Evolutionary conservation across 2,888 invertebrate species (phyloP), one percentile per base, ranked within the genome.

Genomic region (Andrena hattorfiana): DNA sequence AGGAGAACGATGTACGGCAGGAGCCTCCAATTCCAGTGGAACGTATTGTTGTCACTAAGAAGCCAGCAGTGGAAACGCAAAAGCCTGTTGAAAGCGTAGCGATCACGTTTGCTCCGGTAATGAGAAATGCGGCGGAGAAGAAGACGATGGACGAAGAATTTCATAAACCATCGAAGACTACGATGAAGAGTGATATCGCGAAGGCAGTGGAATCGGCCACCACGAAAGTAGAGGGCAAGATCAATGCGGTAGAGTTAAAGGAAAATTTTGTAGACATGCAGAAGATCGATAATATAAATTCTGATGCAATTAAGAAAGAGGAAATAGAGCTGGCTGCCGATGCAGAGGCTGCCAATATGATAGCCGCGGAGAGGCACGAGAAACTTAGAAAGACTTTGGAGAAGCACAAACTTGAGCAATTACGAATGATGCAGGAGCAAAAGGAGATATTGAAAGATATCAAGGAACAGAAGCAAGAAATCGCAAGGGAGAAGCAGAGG

Each of bases 351-450:
- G 91, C 90, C 63, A 92, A 93, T 54, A 85, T 90, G 5, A 91
- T 92, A 81, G 89, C 92, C 8, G 89, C 87, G 1, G 89, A 91
- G 30, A 94, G 94, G 74, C 93, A 94, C 80, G 94, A 93, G 49
- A 88, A 93, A 59, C 81, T 93, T 2, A 84, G 86, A 54, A 89
- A 92, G 71, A 96, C 96, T 23, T 94, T 97, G 26, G 96, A 96
- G 92, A 95, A 96, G 90, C 96, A 97, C 85, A 96, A 96, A 77
- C 95, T 96, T 91, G 96, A 96, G 90, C 96, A 97, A 89, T 95
- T 96, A 89, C 95, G 96, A 92, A 93, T 97, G 81, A 94, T 97
- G 48, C 95, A 96, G 87, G 96, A 97, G 90, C 96, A 97, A 88
- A 96, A 96, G 87, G 95, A 96, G 90, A 94, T 96, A 78, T 91